phyloP scores from a whole-genome alignment of 2,797 vertebrate genomes.

The Micrastur ruficollis region DNA sequence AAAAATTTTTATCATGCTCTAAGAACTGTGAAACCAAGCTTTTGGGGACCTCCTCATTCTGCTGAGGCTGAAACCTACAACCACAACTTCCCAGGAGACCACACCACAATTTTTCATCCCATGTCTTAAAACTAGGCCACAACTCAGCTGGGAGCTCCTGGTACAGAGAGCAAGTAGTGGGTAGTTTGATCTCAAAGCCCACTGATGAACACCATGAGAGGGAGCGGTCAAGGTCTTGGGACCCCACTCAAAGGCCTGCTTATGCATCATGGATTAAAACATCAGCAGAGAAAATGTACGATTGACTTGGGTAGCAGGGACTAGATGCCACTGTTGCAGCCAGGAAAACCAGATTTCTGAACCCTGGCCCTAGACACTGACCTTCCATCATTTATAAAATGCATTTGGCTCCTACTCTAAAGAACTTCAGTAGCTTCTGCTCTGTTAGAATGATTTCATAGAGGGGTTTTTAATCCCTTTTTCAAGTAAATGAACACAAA shows the following conservation, averaged over 20 bases:
- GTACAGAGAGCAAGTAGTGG: background rate
- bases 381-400: background rate
- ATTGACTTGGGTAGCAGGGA: background rate
- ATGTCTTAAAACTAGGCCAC: background rate
- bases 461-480: conserved; percentile 33
- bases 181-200: background rate
- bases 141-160: background rate
- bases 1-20: background rate
- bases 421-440: background rate
- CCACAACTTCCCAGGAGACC: background rate
- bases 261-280: background rate
- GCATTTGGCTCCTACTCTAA: background rate
- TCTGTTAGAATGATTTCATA: background rate
- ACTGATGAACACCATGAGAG: background rate
- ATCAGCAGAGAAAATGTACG: background rate
- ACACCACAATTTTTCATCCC: background rate
- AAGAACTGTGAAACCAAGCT: background rate
- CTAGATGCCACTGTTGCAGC: background rate
- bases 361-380: background rate
- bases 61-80: background rate
- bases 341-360: background rate
- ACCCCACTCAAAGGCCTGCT: background rate
- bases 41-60: background rate
- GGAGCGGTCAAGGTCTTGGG: background rate
- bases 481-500: conserved; percentile 57